These are phyloP conservation scores for Drosophila kurseongensis DNA, from an alignment of 1,140 invertebrate species.

Conservation along the genomic window DNA sequence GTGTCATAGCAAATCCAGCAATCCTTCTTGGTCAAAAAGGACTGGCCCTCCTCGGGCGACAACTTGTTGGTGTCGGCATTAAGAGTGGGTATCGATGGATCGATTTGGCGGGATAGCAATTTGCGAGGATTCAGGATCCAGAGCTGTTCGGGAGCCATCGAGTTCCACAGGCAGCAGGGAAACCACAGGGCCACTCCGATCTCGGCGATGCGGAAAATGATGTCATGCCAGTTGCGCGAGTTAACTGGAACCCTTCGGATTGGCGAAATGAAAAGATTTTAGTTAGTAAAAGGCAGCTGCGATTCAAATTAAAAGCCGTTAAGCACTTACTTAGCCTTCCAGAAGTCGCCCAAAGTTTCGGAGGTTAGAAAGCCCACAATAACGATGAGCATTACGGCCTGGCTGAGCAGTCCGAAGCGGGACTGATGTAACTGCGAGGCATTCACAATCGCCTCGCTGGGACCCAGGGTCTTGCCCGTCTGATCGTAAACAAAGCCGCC, in stretches of 20 bases:
- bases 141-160: constrained; percentile 95
- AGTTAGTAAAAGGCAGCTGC: not conserved
- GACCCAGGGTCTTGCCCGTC: constrained; percentile 74
- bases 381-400: constrained; percentile 93
- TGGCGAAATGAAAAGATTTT: constrained; percentile 37
- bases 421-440: constrained; percentile 96
- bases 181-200: constrained; percentile 98
- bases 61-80: constrained; percentile 76
- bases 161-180: constrained; percentile 97
- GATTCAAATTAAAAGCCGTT: not conserved
- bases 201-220: constrained; percentile 95
- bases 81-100: constrained; percentile 80
- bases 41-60: constrained; percentile 84
- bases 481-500: constrained; percentile 85
- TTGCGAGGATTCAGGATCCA: constrained; percentile 97
- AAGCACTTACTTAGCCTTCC: constrained; percentile 92
- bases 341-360: constrained; percentile 95
- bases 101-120: constrained; percentile 88
- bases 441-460: constrained; percentile 87
- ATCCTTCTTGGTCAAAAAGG: constrained; percentile 87
- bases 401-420: constrained; percentile 93
- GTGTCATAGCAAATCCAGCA: constrained; percentile 98
- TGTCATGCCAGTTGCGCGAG: constrained; percentile 95
- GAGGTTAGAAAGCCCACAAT: constrained; percentile 95
- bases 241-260: constrained; percentile 91